Base-by-base conservation (phyloP, 2,888 invertebrate species). In the Ectemnius continuus region DNA sequence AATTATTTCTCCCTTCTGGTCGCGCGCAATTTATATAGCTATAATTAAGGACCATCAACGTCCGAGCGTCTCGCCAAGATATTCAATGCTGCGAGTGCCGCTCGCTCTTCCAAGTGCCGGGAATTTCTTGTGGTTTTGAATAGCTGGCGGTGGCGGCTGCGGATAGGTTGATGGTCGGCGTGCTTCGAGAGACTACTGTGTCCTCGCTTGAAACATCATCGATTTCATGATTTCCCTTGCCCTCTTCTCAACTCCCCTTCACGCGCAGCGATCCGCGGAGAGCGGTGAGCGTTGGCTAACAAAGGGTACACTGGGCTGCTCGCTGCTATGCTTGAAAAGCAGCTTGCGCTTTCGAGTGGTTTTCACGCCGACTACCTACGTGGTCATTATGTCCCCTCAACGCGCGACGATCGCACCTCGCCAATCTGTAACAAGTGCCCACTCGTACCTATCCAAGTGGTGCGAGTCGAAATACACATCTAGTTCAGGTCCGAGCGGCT, bases 181-280 rank as follows among this genome's bases (percentile, higher is more conserved):
- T 6, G 59, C 52, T 60, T 62, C 28, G 36, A 11, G 62, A 67
- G 61, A 52, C 59, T 45, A 56, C 36, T 23, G 58, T 26, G 46
- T 52, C 28, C 59, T 18, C 58, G 61, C 11, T 62, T 63, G 67
- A 52, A 1, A 36, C 36, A 36, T 26, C 56, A 67, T 72, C 64
- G 71, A 52, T 47, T 58, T 36, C 57, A 73, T 74, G 67, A 67
- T 67, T 71, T 71, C 60, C 47, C 18, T 52, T n/a, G 11, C 18
- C 13, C 4, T 4, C 18, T 20, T 56, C 70, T 57, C 56, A 63
- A 11, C 14, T 45, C 57, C 65, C 70, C 67, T 46, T 48, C 46
- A 13, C 57, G 45, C 59, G 48, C 60, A n/a, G 11, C 16, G 23
- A 26, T 59, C 48, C 61, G 20, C 47, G 57, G n/a, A 61, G 23